Base-by-base conservation (phyloP, 2,888 invertebrate species). In the Eretmocerus hayati region DNA sequence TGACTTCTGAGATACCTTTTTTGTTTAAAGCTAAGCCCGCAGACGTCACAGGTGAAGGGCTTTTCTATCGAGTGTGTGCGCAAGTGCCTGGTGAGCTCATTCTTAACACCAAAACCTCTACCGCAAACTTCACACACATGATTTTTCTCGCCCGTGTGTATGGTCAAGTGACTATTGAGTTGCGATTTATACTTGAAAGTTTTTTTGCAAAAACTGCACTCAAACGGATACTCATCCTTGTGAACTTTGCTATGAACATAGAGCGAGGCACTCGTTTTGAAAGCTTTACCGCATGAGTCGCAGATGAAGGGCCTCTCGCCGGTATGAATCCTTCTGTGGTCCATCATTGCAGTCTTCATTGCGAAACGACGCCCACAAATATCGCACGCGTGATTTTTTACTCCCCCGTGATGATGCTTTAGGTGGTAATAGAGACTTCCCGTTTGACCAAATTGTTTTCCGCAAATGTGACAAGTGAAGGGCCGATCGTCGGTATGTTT, bases 391-490 rank as follows among this genome's bases (percentile, higher is more conserved):
- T 75, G 73, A 46, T 75, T 73, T 51, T 74, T 73, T 20, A 66
- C 62, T 9, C 69, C 67, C 1, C 62, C 64, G 63, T 80, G 79
- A 11, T 69, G 67, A 59, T 77, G 71, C 52, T 74, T 76, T 53
- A 78, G 59, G 59, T 80, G 80, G 57, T 78, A 77, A 61, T 75
- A 75, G 53, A 75, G 72, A 59, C 75, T 75, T 2, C 76, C 76
- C 0, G 73, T 62, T n/a, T 74, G 74, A 2, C 62, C 66, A 62
- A 75, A 78, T 41, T 65, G 66, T 56, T 76, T 77, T 4, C 67
- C 66, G 58, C 78, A 78, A 31, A 72, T 64, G 11, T 73, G 73
- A 54, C 80, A 80, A 2, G 71, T 71, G 21, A 73, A 73, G 2
- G 62, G 55, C 39, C 64, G 66, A 22, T 62, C 65, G 1, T 59